Evolutionary conservation across 1,140 invertebrate genomes (phyloP).

Genomic region (Drosophila nigromelanica): DNA sequence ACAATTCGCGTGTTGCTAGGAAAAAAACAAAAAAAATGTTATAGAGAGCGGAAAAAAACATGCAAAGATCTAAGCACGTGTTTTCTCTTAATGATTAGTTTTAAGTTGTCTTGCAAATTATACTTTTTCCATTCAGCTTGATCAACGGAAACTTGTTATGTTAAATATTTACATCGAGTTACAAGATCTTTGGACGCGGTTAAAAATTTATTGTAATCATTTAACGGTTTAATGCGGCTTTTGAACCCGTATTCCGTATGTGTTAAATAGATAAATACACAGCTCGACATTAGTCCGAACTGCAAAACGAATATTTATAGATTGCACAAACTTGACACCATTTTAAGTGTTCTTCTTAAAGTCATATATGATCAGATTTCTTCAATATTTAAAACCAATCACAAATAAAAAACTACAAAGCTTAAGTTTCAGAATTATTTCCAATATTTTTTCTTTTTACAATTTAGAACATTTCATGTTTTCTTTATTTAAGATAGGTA

Average conservation of each 20-base stretch:
- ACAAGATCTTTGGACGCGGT: not conserved
- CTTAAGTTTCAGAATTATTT: too few relatives aligned
- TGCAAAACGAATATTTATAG: not conserved
- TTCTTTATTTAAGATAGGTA: too few relatives aligned
- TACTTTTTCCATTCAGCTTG: too few relatives aligned
- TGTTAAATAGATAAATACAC: not conserved
- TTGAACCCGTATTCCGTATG: constrained; percentile 4
- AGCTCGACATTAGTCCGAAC: not conserved
- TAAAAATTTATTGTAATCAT: not conserved
- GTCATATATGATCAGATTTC: too few relatives aligned
- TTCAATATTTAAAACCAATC: too few relatives aligned
- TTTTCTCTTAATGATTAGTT: constrained; percentile 11
- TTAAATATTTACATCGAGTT: constrained; percentile 8
- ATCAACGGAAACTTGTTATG: constrained; percentile 10
- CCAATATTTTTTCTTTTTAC: too few relatives aligned
- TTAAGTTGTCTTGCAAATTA: not conserved
- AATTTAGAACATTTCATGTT: too few relatives aligned
- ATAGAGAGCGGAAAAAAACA: not conserved
- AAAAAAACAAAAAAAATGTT: not conserved
- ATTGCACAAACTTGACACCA: too few relatives aligned
- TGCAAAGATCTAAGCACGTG: constrained; percentile 9
- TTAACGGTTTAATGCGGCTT: constrained; percentile 8
- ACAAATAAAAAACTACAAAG: too few relatives aligned
- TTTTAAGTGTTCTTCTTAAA: too few relatives aligned
- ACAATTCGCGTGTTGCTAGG: constrained; percentile 12